Percentiles rank a stretch among this genome's conserved stretches.
Conservation (phyloP, 2,113 vertebrate genomes). For the Mobula birostris region DNA sequence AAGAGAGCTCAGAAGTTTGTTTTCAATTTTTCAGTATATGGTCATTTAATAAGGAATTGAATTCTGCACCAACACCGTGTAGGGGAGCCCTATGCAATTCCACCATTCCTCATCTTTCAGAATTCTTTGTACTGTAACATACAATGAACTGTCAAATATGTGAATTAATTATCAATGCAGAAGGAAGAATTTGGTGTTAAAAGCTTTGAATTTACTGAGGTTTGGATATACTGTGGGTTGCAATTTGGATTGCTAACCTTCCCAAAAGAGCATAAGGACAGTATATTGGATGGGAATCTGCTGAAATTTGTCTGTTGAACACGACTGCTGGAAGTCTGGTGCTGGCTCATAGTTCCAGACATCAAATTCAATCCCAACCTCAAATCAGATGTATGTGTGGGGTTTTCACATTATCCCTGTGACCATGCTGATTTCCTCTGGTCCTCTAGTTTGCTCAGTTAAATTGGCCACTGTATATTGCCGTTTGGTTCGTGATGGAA, state of each 20-base stretch:
- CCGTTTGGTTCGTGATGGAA: no score
- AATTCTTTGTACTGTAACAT: neutral
- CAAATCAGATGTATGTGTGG: no score
- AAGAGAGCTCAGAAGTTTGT: neutral
- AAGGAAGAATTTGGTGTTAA: neutral
- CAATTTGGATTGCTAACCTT: neutral
- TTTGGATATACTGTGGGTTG: neutral
- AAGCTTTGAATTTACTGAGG: neutral
- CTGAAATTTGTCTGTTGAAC: neutral
- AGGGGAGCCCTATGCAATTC: neutral
- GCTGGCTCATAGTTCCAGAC: no score
- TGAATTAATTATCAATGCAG: neutral
- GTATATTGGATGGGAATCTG: neutral
- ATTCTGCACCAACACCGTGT: neutral
- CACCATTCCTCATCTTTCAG: neutral
- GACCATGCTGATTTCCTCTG: no score
- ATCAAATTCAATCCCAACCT: no score
- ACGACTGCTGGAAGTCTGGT: neutral
- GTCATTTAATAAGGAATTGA: neutral
- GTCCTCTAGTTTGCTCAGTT: no score
- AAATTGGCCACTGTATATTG: no score
- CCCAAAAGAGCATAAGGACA: no score
- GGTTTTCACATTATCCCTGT: no score
- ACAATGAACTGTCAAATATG: neutral
- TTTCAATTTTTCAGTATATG: neutral